These are phyloP conservation scores for Sitobion miscanthi DNA, from an alignment of 1,140 invertebrate species.

Conservation along the genomic window DNA sequence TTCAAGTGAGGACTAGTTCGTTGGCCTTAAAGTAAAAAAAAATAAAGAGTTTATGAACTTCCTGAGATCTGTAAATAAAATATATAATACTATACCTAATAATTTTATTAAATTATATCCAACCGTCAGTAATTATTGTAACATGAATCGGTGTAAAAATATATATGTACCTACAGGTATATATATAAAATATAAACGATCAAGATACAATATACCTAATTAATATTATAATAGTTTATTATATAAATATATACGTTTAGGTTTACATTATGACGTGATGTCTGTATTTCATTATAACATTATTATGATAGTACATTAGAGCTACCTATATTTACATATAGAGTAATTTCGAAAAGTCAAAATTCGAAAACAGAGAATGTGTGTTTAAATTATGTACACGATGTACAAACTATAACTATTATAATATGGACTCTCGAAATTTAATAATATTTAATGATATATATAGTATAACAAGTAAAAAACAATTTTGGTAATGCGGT, in stretches of 20 bases:
- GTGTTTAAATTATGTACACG: not conserved
- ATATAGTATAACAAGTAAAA: not conserved
- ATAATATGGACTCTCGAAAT: not conserved
- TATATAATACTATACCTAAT: too few species aligned
- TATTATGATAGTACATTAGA: not conserved
- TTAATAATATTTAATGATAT: not conserved
- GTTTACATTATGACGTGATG: not conserved
- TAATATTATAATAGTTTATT: not conserved
- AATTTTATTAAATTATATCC: too few species aligned
- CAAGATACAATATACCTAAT: not conserved
- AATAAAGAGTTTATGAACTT: too few species aligned
- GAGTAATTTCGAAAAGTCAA: not conserved
- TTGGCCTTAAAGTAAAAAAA: too few species aligned
- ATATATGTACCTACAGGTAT: too few species aligned
- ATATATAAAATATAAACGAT: too few species aligned
- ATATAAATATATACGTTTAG: too few species aligned
- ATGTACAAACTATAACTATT: not conserved
- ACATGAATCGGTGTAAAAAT: too few species aligned
- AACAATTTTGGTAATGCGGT: not conserved
- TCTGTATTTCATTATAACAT: not conserved
- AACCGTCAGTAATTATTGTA: too few species aligned
- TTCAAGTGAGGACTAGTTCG: too few species aligned
- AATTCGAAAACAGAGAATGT: not conserved
- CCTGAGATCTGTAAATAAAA: too few species aligned
- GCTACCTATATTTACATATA: not conserved